Evolutionary conservation across 1,140 invertebrate genomes (phyloP), one percentile per base, ranked within the genome.

Genomic region (Drosophila equinoxialis): DNA sequence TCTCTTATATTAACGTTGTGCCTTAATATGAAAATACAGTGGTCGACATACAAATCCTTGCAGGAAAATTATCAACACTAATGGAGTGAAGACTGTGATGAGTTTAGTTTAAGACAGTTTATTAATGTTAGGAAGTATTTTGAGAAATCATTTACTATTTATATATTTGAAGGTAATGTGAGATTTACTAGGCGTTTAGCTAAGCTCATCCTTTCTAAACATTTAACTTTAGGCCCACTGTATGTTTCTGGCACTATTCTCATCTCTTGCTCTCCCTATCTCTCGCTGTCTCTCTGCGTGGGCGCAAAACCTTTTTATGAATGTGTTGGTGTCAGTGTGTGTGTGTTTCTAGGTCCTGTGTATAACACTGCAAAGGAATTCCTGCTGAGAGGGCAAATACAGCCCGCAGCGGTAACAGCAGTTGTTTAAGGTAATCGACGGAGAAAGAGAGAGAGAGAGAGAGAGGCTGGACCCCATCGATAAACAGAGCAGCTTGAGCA

Each of bases 281-380:
- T 61, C 35, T 39, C 17, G 5, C 55, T 57, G 26, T 33, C 10
- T 61, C 48, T 60, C 54, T 86, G 83, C 83, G 84, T 87, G 83
- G 83, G 83, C 84, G 82, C 83, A 85, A 81, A 68, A 14, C 8
- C 48, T 58, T 10, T 10, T 37, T 65, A 60, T 63, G 30, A 1
- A 39, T 64, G 75, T 68, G 67, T 30, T n/a, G 23, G 23, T 42
- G 33, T 8, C 20, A 17, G 45, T 61, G 23, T 20, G 20, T 14
- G 37, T 39, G 59, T 60, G 42, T 74, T 45, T 48, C 59, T 45
- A 66, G 62, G 75, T 76, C 75, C 82, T 86, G 83, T 86, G 83
- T 86, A 86, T 86, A 86, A 79, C 69, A 86, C 66, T 82, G 72
- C 70, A 74, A 51, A 75, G 83, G 83, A 82, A 82, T 87, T 60